A percentile compares a stretch with the other conserved stretches of the same genome.
These are phyloP conservation scores for Deroplatys truncata DNA, from an alignment of 2,888 invertebrate genomes.

Conservation along the genomic window DNA sequence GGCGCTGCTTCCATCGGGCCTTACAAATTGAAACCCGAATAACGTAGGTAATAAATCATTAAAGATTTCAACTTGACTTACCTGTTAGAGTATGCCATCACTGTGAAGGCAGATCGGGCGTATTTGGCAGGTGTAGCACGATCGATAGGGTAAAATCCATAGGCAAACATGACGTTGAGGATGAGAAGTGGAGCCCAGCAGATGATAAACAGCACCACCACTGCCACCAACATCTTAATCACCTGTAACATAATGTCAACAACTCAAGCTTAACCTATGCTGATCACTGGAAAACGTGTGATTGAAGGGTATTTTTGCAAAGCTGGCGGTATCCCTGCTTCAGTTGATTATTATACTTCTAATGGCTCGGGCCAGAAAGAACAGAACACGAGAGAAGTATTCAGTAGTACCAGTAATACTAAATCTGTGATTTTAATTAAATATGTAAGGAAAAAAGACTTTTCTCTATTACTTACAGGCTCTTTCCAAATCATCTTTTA, in stretches of 20 bases:
- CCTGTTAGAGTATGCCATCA: constrained; percentile 68
- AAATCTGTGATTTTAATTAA: too few species aligned
- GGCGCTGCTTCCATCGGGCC: too few species aligned
- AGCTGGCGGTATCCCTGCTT: too few species aligned
- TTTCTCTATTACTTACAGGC: too few species aligned
- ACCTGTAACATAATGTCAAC: constrained; percentile 50
- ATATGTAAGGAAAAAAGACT: too few species aligned
- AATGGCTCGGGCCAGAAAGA: too few species aligned
- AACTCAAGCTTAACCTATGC: constrained; percentile 32
- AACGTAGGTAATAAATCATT: not conserved
- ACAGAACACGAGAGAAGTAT: too few species aligned
- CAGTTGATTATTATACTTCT: too few species aligned
- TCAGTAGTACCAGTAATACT: too few species aligned
- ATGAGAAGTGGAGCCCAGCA: constrained; percentile 66
- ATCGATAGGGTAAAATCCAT: constrained; percentile 48
- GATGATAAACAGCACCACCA: constrained; percentile 62
- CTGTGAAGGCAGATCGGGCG: constrained; percentile 57
- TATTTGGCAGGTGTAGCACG: constrained; percentile 50
- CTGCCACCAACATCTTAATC: constrained; percentile 68
- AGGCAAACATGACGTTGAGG: constrained; percentile 62
- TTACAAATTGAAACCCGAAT: too few species aligned
- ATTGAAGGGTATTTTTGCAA: too few species aligned
- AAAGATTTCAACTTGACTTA: constrained; percentile 32
- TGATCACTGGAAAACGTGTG: constrained; percentile 34
- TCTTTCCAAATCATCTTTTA: too few species aligned